Evolutionary conservation across 92 coral and sea anemone species (phyloP).

Genomic region (Phenganax marumi): DNA sequence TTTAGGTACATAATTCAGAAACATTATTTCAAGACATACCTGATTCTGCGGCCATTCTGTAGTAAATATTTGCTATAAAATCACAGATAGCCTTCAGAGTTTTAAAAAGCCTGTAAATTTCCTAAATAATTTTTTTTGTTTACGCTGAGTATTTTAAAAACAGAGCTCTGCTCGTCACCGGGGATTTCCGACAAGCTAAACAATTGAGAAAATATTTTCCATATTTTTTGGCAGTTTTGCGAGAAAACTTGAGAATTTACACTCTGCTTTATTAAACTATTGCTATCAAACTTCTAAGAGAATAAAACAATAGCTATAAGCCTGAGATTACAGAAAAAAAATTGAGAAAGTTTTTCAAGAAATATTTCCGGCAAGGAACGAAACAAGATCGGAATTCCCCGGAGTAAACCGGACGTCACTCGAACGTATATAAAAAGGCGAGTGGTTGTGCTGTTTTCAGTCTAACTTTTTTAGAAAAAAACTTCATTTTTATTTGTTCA

Average conservation of each 20-base stretch:
- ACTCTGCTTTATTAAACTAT: too few species aligned
- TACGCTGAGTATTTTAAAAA: too few species aligned
- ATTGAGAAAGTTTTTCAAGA: not conserved
- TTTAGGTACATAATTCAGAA: not conserved
- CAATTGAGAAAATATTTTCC: too few species aligned
- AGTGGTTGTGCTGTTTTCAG: not conserved
- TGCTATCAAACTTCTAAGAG: too few species aligned
- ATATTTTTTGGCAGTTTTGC: too few species aligned
- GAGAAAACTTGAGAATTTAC: too few species aligned
- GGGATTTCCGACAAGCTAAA: too few species aligned
- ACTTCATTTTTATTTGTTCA: not conserved
- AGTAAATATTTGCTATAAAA: not conserved
- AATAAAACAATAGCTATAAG: not conserved
- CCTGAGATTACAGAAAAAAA: not conserved
- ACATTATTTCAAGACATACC: not conserved
- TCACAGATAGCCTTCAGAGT: not conserved
- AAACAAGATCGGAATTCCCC: not conserved
- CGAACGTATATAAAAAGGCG: not conserved
- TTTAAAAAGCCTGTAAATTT: not conserved
- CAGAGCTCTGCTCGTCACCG: too few species aligned
- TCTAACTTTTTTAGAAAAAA: not conserved
- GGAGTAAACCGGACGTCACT: not conserved
- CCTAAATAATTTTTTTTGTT: too few species aligned
- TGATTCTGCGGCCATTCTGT: slow-evolving; percentile 9
- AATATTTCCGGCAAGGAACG: slow-evolving; percentile 2